Percentiles rank a stretch among this genome's conserved stretches.
Evolutionary conservation across 2,113 vertebrate genomes (phyloP).

Genomic region (Stigmatopora nigra): DNA sequence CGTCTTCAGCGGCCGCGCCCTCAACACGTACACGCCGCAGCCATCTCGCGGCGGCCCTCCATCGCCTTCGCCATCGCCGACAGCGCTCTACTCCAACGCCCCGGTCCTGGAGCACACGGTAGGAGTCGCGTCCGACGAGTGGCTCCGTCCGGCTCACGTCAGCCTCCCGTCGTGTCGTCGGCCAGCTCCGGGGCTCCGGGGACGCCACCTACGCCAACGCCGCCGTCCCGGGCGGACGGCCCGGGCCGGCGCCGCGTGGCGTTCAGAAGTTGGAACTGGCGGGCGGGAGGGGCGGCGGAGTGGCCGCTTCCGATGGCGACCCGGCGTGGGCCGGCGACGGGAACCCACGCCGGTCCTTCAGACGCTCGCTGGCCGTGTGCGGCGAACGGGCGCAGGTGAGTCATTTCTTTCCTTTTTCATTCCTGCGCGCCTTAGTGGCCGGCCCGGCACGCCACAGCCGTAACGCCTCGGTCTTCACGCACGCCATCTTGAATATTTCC

Average conservation of each 20-base stretch:
- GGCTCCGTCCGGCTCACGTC: not conserved
- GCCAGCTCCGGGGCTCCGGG: slow-evolving; percentile 52
- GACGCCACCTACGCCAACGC: slow-evolving; percentile 58
- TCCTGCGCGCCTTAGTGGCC: too few relatives aligned
- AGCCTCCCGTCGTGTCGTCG: not conserved
- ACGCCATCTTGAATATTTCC: not conserved
- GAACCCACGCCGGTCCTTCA: slow-evolving; percentile 68
- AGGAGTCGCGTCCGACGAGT: not conserved
- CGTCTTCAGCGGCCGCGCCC: slow-evolving; percentile 61
- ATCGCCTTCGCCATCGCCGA: not conserved
- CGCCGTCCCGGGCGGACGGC: slow-evolving; percentile 54
- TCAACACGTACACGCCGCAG: slow-evolving; percentile 76
- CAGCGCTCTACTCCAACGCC: slow-evolving; percentile 67
- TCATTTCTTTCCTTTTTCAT: too few relatives aligned
- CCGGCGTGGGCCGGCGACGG: slow-evolving; percentile 59
- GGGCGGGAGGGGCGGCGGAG: slow-evolving; percentile 41
- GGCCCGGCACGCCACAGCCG: too few relatives aligned
- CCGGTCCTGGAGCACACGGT: slow-evolving; percentile 72
- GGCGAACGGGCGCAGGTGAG: slow-evolving; percentile 69
- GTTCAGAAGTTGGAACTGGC: slow-evolving; percentile 72
- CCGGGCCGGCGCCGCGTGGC: slow-evolving; percentile 52
- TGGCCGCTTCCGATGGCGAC: slow-evolving; percentile 76
- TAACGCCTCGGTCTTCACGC: too few relatives aligned
- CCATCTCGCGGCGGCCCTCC: slow-evolving; percentile 54
- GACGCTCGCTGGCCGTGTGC: slow-evolving; percentile 68